Percentiles rank a stretch among this genome's conserved stretches.
Conservation (phyloP, 2,888 invertebrate species). For the Melanostoma scalare region DNA sequence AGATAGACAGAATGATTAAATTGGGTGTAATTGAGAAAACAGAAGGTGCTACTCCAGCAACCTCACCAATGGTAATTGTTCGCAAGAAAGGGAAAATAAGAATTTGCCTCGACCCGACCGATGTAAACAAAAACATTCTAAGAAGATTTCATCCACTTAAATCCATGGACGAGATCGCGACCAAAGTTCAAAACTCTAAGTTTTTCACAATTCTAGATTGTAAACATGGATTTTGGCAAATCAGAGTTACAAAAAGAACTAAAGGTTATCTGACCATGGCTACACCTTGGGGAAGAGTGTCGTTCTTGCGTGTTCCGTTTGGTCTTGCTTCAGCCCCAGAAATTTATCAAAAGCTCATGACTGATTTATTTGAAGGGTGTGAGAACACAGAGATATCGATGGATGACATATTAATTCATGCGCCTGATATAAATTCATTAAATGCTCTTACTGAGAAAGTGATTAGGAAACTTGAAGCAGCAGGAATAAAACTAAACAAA, state of each 20-base stretch:
- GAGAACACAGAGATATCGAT: constrained; percentile 69
- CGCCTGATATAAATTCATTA: constrained; percentile 30
- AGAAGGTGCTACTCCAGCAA: constrained; percentile 35
- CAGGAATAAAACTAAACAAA: constrained; percentile 24
- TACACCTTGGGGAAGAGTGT: constrained; percentile 62
- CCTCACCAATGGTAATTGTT: constrained; percentile 29
- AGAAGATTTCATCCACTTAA: constrained; percentile 43
- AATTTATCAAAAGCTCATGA: constrained; percentile 74
- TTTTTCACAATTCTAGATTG: constrained; percentile 55
- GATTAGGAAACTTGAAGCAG: constrained; percentile 12
- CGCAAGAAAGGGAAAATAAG: constrained; percentile 39
- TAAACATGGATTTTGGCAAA: constrained; percentile 65
- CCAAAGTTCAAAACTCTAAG: constrained; percentile 24
- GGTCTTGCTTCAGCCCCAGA: constrained; percentile 68
- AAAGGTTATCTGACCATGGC: constrained; percentile 61
- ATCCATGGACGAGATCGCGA: constrained; percentile 11
- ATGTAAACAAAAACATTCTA: constrained; percentile 40
- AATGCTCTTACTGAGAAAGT: constrained; percentile 14
- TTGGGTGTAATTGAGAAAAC: constrained; percentile 13
- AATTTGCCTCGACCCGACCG: constrained; percentile 38
- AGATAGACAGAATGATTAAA: constrained; percentile 41
- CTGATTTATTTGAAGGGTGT: constrained; percentile 47
- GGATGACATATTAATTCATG: constrained; percentile 75
- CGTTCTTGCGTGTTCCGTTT: constrained; percentile 39
- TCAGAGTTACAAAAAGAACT: constrained; percentile 65